phyloP scores from a whole-genome alignment of 2,888 invertebrate species.

The Sphinx pinastri region DNA sequence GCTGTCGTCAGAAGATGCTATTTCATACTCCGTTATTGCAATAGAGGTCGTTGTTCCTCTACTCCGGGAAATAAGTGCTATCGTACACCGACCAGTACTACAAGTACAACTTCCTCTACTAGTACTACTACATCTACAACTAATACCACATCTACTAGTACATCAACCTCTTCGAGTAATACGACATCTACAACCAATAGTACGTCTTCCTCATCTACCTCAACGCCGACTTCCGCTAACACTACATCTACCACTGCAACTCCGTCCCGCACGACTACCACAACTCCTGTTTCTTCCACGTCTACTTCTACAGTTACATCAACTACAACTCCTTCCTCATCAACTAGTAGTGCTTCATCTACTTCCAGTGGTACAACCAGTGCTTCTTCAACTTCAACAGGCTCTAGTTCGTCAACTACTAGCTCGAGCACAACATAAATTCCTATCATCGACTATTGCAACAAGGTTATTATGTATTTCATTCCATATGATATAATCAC shows the following conservation, averaged over 20 bases:
- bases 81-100: slow-evolving; percentile 21
- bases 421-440: neutral
- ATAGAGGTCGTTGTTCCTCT: slow-evolving; percentile 3
- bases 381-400: neutral
- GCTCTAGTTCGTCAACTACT: neutral
- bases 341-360: neutral
- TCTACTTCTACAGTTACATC: slow-evolving; percentile 28
- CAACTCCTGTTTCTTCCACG: slow-evolving; percentile 21
- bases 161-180: slow-evolving; percentile 32
- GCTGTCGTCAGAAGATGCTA: slow-evolving; percentile 5
- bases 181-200: slow-evolving; percentile 24
- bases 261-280: slow-evolving; percentile 29
- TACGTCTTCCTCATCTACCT: slow-evolving; percentile 28
- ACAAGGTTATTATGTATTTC: neutral
- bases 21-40: neutral
- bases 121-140: slow-evolving; percentile 28
- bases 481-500: no score
- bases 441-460: neutral
- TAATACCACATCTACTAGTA: slow-evolving; percentile 31
- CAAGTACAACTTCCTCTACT: slow-evolving; percentile 16
- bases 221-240: slow-evolving; percentile 30
- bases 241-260: slow-evolving; percentile 35
- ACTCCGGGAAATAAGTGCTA: neutral
- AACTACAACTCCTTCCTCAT: neutral
- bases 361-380: slow-evolving; percentile 10